Percentiles rank a stretch among this genome's conserved stretches.
phyloP scores from a whole-genome alignment of 2,113 vertebrate genomes.

The Gymnobelideus leadbeateri region DNA sequence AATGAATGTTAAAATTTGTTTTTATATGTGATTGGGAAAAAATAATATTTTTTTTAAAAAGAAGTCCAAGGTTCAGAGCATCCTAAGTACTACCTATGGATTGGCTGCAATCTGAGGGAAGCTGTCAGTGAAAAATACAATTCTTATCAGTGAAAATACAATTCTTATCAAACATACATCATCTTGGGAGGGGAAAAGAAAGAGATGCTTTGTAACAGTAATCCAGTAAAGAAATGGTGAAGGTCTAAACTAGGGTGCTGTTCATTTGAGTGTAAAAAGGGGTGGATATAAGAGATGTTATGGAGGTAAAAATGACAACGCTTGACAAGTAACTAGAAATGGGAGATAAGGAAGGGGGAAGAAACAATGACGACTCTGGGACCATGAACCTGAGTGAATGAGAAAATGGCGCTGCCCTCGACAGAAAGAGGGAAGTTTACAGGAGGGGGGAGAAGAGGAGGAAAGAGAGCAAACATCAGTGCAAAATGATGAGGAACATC shows the following conservation, averaged over 20 bases:
- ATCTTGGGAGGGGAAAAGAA: not conserved
- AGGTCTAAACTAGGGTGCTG: not conserved
- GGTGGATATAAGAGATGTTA: not conserved
- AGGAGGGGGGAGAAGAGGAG: not conserved
- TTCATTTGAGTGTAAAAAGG: not conserved
- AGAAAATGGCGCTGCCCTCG: not conserved
- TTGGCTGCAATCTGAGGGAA: not conserved
- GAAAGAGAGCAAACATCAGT: not conserved
- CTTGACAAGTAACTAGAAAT: not conserved
- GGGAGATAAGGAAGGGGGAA: not conserved
- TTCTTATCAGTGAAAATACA: not conserved
- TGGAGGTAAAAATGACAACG: not conserved
- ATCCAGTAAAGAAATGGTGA: too few species aligned
- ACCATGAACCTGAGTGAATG: not conserved
- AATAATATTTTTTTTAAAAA: not conserved
- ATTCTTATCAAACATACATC: not conserved
- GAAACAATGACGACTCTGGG: not conserved
- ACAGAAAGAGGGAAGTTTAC: not conserved
- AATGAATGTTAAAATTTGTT: too few species aligned
- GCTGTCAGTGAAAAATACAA: not conserved
- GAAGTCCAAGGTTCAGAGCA: not conserved
- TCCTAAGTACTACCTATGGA: not conserved
- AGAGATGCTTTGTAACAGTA: too few species aligned
- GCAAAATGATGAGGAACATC: not conserved
- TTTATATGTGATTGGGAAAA: too few species aligned